phyloP scores from a whole-genome alignment of 1,140 invertebrate species.

The Drosophila melanica region DNA sequence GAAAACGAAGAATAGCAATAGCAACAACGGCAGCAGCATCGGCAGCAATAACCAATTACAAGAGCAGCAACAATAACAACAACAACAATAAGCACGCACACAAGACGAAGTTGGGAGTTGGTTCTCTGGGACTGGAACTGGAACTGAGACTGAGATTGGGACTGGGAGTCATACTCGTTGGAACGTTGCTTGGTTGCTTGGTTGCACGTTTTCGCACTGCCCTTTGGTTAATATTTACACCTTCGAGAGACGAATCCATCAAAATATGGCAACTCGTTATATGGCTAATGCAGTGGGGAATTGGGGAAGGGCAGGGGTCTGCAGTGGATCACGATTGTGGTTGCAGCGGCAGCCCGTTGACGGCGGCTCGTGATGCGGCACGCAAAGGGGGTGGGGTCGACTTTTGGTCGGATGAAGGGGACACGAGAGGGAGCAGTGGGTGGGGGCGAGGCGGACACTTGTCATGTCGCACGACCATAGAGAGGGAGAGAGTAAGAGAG shows the following conservation, averaged over 20 bases:
- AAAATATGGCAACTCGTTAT: constrained; percentile 78
- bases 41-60: constrained; percentile 20
- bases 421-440: not conserved
- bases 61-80: constrained; percentile 29
- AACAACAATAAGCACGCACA: constrained; percentile 29
- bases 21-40: constrained; percentile 28
- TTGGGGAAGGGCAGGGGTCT: too few relatives aligned
- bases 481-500: not conserved
- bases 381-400: constrained; percentile 32
- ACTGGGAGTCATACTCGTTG: not conserved
- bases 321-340: constrained; percentile 41
- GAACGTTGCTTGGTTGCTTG: constrained; percentile 12
- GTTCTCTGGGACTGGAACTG: not conserved
- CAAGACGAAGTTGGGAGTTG: not conserved
- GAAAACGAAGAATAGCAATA: constrained; percentile 40
- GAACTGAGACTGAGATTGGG: constrained; percentile 12
- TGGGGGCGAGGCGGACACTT: constrained; percentile 63
- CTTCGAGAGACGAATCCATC: constrained; percentile 73
- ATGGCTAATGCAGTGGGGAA: too few relatives aligned
- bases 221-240: constrained; percentile 79
- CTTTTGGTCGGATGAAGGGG: not conserved
- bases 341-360: constrained; percentile 31
- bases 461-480: constrained; percentile 60
- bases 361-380: constrained; percentile 16
- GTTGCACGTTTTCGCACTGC: constrained; percentile 71